Conservation (phyloP, 2,797 vertebrate species). For the Tapera naevia region DNA sequence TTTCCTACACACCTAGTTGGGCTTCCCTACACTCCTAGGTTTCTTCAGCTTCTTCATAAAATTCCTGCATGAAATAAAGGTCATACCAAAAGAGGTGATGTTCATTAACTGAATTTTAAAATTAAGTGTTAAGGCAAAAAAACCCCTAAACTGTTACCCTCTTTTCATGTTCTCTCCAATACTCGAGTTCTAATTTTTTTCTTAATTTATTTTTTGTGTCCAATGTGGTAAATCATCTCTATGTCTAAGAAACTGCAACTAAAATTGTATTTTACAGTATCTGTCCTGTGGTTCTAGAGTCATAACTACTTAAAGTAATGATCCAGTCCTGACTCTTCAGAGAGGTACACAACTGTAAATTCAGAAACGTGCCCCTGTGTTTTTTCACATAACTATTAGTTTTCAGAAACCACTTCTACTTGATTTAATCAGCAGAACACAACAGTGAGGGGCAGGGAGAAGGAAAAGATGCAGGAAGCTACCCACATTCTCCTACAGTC, state of each 20-base stretch:
- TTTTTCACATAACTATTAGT: neutral
- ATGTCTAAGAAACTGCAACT: neutral
- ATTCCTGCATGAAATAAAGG: neutral
- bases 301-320: neutral
- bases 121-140: neutral
- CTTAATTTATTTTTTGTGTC: neutral
- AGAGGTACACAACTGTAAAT: neutral
- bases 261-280: neutral
- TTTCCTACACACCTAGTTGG: neutral
- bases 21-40: neutral
- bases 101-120: neutral
- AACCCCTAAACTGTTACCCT: neutral
- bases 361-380: neutral
- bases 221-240: neutral
- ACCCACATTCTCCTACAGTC: neutral
- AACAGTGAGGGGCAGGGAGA: neutral
- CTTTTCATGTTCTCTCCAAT: neutral
- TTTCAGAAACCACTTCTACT: neutral
- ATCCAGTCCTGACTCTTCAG: neutral
- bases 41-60: neutral
- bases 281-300: neutral
- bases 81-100: neutral
- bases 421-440: neutral
- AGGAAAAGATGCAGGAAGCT: neutral
- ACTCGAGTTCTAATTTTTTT: neutral